Evolutionary conservation across 2,113 vertebrate species (phyloP).

Genomic region (Vimba vimba): DNA sequence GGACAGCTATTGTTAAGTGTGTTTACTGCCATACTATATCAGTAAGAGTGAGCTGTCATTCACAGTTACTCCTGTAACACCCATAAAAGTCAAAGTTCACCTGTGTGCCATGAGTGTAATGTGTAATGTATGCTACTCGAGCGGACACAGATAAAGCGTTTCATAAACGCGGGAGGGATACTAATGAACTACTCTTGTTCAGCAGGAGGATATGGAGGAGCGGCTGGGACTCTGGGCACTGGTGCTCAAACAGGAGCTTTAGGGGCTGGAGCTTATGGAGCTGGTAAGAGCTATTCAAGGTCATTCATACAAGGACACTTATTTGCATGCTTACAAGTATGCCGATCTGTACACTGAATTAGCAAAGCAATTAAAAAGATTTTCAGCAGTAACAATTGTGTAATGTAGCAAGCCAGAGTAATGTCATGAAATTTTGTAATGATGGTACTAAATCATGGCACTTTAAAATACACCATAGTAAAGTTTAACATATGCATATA

Average conservation of each 20-base stretch:
- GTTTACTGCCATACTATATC: not conserved
- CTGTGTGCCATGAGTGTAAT: not conserved
- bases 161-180: not conserved
- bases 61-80: not conserved
- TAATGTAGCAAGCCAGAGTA: not conserved
- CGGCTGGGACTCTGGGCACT: constrained; percentile 7
- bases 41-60: not conserved
- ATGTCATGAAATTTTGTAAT: not conserved
- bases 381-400: not conserved
- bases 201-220: constrained; percentile 66
- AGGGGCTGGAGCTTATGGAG: constrained; percentile 31
- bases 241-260: constrained; percentile 28
- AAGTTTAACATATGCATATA: too few species aligned
- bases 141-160: not conserved
- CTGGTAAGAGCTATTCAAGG: constrained; percentile 36
- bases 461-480: too few species aligned
- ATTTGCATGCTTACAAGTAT: not conserved
- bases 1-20: not conserved
- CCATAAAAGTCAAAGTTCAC: not conserved
- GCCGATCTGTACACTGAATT: not conserved
- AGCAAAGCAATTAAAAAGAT: not conserved
- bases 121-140: not conserved
- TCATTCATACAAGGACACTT: not conserved
- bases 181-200: constrained; percentile 9
- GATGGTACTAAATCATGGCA: too few species aligned